Base-by-base conservation (phyloP, 2,113 vertebrate species). In the Acanthisitta chloris region DNA sequence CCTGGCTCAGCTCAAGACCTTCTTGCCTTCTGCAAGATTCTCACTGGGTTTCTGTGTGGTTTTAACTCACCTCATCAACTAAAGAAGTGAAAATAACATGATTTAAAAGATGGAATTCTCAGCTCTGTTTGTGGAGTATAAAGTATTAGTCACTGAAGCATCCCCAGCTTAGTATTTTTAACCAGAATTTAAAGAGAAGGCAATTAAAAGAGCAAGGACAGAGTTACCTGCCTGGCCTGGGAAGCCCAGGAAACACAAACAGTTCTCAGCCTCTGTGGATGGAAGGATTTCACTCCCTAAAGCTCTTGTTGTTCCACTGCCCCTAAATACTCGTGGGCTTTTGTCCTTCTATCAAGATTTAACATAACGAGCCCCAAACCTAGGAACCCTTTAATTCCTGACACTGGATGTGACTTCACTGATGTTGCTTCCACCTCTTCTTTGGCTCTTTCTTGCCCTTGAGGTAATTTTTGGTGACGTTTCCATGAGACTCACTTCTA, bases 391-490 rank as follows among this genome's bases (percentile, higher is more conserved):
- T 90, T 71, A 29, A 96, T 86, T 86, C 90, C 82, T 86, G 82
- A 78, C 82, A 59, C 64, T 33, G 90, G 76, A 48, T 23, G 42
- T 24, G 66, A 57, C 81, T 51, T 84, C 64, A 34, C 67, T 78
- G 18, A 31, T 4, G 17, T 21, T 29, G 19, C 54, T n/a, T 28
- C 55, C 76, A 88, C 71, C 81, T 66, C 86, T 61, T 8, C 88
- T 71, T 54, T 55, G 71, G 77, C 81, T 81, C 77, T 65, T 79
- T 87, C 90, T 91, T 91, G 54, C 86, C 94, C 86, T 88, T 23
- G 93, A 88, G 93, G 92, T 87, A 81, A 95, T 88, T 97, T 96
- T 89, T 73, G 71, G 58, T 92, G 93, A 79, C 90, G 80, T 83
- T 97, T 96, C 69, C 91, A 71, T 12, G 57, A 97, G 81, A 46